Conservation (phyloP, 2,888 invertebrate genomes). For the Pseudococcus jackbeardsleyi region DNA sequence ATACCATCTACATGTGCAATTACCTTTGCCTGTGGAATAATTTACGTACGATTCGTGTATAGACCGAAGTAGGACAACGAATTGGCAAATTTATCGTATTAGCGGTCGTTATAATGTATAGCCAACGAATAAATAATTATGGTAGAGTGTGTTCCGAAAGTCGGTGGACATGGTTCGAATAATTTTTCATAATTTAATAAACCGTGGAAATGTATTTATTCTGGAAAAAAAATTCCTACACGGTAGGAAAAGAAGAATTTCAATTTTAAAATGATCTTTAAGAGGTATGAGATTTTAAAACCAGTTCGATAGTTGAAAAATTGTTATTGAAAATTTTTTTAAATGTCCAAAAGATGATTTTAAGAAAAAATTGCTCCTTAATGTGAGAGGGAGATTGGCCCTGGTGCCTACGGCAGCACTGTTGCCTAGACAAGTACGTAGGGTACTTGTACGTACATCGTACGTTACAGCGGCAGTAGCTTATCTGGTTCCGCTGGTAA, state of each 20-base stretch:
- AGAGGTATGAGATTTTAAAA: too few species aligned
- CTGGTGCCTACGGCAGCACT: too few species aligned
- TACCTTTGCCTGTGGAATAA: neutral
- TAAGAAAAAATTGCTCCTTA: too few species aligned
- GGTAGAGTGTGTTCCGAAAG: neutral
- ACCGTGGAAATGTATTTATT: neutral
- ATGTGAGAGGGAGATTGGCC: too few species aligned
- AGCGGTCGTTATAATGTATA: neutral
- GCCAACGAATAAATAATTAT: neutral
- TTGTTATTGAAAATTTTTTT: too few species aligned
- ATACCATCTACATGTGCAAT: neutral
- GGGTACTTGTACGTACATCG: too few species aligned
- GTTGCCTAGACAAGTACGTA: too few species aligned
- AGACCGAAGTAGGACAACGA: neutral
- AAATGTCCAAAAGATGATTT: too few species aligned
- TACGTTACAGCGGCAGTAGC: too few species aligned
- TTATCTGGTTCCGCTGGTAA: too few species aligned
- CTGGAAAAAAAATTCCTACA: neutral
- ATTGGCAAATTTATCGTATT: constrained; percentile 36
- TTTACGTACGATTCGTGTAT: neutral
- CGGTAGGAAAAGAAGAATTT: neutral
- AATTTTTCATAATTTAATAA: neutral
- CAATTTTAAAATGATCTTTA: too few species aligned
- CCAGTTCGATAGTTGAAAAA: too few species aligned
- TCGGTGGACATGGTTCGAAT: neutral